Evolutionary conservation across 2,113 vertebrate species (phyloP), one percentile per base, ranked within the genome.

Genomic region (Eidolon helvum): DNA sequence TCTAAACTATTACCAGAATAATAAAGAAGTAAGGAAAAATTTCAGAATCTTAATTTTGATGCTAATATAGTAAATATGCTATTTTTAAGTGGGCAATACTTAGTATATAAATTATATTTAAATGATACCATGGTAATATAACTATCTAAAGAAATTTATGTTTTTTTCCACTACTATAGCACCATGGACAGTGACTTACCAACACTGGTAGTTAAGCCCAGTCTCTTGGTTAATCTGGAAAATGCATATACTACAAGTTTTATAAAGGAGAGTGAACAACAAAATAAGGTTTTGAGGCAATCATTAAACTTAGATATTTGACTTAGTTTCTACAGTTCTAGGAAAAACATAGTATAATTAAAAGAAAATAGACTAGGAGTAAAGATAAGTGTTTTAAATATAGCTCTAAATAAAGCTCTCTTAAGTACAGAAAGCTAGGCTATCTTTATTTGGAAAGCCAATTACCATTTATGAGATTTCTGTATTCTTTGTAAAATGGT

Each of bases 121-220:
- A 94, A 48, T 79, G 21, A 75, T 75, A 43, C 6, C 14, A 53
- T 59, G 30, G 18, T n/a, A 2, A 1, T 89, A 75, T 75, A 43
- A 94, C 15, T 93, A 53, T 22, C 48, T 24, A 63, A 16, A 50
- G 50, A 50, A 50, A 50, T 50, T 4, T 50, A 50, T 50, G 50
- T 50, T 12, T 1, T 3, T 26, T 8, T 4, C 10, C 10, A 75
- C 43, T 79, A 53, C 24, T 43, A 43, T 83, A 98, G 98, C 77
- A 98, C 98, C 98, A 98, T 94, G 98, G 98, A 98, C 98, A 98
- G 98, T 96, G 96, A 95, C 97, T 92, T 45, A 88, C 0, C 3
- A 21, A 19, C 0, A 4, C 7, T 45, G 75, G 55, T 10, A 53
- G 35, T 96, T 59, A 10, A 61, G 3, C 21, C 15, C 40, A 15